Evolutionary conservation across 1,140 invertebrate species (phyloP).

Genomic region (Platyscapa corneri): DNA sequence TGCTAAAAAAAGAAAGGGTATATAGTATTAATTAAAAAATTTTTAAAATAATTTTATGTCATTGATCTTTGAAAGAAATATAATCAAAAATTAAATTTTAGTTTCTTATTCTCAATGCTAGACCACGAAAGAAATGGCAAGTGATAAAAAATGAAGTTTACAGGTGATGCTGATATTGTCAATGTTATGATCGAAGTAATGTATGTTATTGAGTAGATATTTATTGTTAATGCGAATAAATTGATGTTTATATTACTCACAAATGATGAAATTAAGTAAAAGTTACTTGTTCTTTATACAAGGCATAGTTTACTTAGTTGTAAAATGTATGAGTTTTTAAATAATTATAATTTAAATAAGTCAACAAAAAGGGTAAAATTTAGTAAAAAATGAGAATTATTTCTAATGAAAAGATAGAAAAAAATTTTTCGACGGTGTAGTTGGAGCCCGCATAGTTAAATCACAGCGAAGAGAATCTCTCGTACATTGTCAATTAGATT

Average conservation of each 20-base stretch:
- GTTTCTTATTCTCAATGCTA: background rate
- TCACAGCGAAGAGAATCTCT: constrained; percentile 60
- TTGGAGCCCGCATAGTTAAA: constrained; percentile 44
- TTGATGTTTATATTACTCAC: constrained; percentile 11
- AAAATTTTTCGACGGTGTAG: constrained; percentile 32
- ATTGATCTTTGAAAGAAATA: constrained; percentile 22
- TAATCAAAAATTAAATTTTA: constrained; percentile 1
- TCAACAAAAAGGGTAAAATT: constrained; percentile 18
- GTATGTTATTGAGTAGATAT: constrained; percentile 17
- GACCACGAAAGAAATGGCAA: background rate
- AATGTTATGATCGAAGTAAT: constrained; percentile 33
- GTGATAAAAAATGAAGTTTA: background rate
- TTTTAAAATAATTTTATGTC: constrained; percentile 2
- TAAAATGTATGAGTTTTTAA: constrained; percentile 26
- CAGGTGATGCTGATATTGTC: background rate
- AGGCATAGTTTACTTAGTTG: constrained; percentile 41
- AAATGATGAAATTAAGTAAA: background rate
- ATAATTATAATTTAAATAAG: constrained; percentile 28
- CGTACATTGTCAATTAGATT: constrained; percentile 76
- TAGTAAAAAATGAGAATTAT: constrained; percentile 30
- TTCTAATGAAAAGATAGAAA: constrained; percentile 36
- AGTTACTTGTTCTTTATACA: constrained; percentile 26
- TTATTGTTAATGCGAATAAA: constrained; percentile 24
- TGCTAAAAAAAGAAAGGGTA: constrained; percentile 44
- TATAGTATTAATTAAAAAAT: constrained; percentile 21